Conservation (phyloP, 1,140 invertebrate species). For the Bemisia tabaci region DNA sequence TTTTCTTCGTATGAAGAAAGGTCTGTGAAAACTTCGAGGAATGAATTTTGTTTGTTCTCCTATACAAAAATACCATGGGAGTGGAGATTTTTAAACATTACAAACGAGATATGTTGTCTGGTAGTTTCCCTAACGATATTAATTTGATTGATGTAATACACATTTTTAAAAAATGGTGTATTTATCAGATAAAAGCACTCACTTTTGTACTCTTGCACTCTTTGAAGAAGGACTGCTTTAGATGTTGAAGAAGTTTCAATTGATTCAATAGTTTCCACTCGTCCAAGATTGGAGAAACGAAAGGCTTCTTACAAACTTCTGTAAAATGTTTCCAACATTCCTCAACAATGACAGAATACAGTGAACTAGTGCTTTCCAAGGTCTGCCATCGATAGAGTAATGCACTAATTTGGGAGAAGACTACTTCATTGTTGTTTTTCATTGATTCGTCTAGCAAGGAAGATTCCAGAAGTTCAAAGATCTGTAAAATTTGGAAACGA, state of each 20-base stretch:
- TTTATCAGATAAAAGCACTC: no score
- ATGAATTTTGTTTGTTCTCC: no score
- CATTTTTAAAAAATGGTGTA: no score
- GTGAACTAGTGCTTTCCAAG: background rate
- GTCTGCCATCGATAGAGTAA: background rate
- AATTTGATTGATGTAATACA: no score
- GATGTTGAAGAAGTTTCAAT: background rate
- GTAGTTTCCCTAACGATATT: no score
- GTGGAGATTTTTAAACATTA: no score
- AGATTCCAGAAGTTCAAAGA: background rate
- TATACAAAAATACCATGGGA: no score
- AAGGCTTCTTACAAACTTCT: background rate
- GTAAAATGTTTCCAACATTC: background rate
- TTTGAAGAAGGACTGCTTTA: no score
- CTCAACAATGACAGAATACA: background rate
- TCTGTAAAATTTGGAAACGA: background rate
- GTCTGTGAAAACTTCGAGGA: no score
- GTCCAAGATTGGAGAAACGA: background rate
- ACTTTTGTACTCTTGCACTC: no score
- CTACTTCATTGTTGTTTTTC: background rate
- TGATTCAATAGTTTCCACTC: background rate
- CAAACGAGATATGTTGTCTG: no score
- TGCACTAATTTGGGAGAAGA: background rate
- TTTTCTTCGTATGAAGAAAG: no score
- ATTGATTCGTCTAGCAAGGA: background rate